These are phyloP conservation scores for Denticeps clupeoides DNA, from an alignment of 2,797 vertebrate species.

Conservation along the genomic window DNA sequence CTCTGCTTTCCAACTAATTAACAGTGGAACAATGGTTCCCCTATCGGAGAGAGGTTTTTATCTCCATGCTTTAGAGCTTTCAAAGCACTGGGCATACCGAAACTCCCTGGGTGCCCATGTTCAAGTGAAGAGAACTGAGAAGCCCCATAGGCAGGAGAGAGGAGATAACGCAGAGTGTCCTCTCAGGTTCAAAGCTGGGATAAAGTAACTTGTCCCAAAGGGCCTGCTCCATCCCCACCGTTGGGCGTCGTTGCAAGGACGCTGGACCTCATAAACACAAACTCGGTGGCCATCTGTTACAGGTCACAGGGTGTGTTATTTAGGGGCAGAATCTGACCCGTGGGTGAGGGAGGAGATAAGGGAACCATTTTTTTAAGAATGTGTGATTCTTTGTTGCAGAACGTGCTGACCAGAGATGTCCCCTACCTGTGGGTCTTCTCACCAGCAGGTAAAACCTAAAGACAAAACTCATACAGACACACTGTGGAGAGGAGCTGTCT, in stretches of 20 bases:
- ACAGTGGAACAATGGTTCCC: neutral
- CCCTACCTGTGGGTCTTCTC: constrained; percentile 5
- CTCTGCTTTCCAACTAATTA: neutral
- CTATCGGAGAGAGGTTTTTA: neutral
- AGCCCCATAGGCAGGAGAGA: neutral
- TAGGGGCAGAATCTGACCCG: constrained; percentile 13
- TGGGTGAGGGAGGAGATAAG: too few species aligned
- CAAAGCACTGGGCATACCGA: neutral
- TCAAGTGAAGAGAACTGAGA: neutral
- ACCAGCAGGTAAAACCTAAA: constrained; percentile 8
- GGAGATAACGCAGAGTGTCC: neutral
- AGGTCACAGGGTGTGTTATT: constrained; percentile 28
- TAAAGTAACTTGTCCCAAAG: constrained; percentile 8
- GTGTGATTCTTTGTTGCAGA: too few species aligned
- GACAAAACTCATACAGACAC: constrained; percentile 2
- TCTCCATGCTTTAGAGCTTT: neutral
- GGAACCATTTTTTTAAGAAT: too few species aligned
- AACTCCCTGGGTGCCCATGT: neutral
- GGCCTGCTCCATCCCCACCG: constrained; percentile 9
- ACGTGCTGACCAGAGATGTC: too few species aligned
- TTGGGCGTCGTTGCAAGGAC: neutral
- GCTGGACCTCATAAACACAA: constrained; percentile 25
- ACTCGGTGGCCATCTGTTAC: constrained; percentile 22
- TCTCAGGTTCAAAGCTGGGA: neutral
- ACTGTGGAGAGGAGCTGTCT: constrained; percentile 12